phyloP scores from a whole-genome alignment of 2,113 vertebrate species.

The Xenopus tropicalis region DNA sequence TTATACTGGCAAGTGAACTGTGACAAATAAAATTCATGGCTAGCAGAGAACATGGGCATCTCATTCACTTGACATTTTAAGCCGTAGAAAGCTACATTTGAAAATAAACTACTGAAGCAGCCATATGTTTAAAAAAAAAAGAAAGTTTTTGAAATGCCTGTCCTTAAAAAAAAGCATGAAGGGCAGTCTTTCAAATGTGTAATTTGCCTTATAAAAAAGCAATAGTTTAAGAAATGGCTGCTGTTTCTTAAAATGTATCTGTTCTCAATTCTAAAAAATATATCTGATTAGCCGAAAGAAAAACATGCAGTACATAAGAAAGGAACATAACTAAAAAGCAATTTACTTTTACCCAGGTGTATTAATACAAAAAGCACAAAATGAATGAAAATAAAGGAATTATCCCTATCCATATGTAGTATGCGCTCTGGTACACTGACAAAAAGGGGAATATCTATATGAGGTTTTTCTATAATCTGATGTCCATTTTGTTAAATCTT shows the following conservation, averaged over 20 bases:
- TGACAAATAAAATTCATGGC: constrained; percentile 44
- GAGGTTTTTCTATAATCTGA: too few relatives aligned
- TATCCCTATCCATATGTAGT: too few relatives aligned
- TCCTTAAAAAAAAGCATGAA: constrained; percentile 50
- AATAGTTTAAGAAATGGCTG: constrained; percentile 43
- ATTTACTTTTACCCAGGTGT: too few relatives aligned
- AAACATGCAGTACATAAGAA: constrained; percentile 8
- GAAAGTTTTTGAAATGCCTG: constrained; percentile 45
- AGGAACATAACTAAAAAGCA: not conserved
- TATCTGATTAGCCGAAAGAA: constrained; percentile 13
- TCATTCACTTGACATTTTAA: constrained; percentile 43
- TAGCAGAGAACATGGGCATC: constrained; percentile 27
- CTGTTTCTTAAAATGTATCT: constrained; percentile 29
- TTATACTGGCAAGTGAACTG: constrained; percentile 45
- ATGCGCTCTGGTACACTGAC: too few relatives aligned
- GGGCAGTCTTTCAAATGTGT: constrained; percentile 43
- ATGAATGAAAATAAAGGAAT: too few relatives aligned
- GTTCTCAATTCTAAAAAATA: constrained; percentile 11
- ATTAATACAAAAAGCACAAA: too few relatives aligned
- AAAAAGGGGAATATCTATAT: too few relatives aligned
- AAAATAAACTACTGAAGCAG: constrained; percentile 34
- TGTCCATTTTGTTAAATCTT: too few relatives aligned
- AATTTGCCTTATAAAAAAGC: constrained; percentile 48
- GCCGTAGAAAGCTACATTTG: constrained; percentile 38
- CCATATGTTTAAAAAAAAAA: constrained; percentile 37